A percentile compares a stretch with the other conserved stretches of the same genome.
phyloP scores from a whole-genome alignment of 2,888 invertebrate genomes.

The Pecten maximus region DNA sequence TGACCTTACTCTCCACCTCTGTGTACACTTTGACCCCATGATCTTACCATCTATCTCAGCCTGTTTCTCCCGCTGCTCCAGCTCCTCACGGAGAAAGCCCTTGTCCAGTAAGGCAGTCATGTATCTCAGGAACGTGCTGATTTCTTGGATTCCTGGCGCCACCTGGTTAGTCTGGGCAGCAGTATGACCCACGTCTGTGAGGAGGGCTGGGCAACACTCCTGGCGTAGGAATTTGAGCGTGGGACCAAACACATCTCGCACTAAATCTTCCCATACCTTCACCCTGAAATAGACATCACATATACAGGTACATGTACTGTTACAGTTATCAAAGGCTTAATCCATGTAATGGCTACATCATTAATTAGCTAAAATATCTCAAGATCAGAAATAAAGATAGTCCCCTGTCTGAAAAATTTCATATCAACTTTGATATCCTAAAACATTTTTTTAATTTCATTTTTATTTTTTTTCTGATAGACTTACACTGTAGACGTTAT shows the following conservation, averaged over 20 bases:
- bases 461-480: neutral
- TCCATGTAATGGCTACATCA: neutral
- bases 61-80: slow-evolving; percentile 71
- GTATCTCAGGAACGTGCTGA: slow-evolving; percentile 76
- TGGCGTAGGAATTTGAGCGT: slow-evolving; percentile 76
- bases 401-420: neutral
- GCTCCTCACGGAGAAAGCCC: slow-evolving; percentile 75
- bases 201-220: slow-evolving; percentile 73
- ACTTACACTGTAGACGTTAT: slow-evolving; percentile 77
- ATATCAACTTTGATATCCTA: neutral
- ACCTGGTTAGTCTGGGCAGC: slow-evolving; percentile 63
- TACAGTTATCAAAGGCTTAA: neutral
- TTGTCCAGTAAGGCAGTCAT: slow-evolving; percentile 77
- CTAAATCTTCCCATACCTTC: slow-evolving; percentile 76
- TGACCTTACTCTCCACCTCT: neutral
- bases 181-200: slow-evolving; percentile 66
- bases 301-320: neutral
- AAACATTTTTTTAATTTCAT: neutral
- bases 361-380: neutral
- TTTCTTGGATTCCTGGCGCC: slow-evolving; percentile 75
- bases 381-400: neutral
- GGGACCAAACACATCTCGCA: slow-evolving; percentile 76
- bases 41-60: slow-evolving; percentile 67
- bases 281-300: slow-evolving; percentile 66
- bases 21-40: neutral